Percentiles rank a stretch among this genome's conserved stretches.
These are phyloP conservation scores for Conopomorpha cramerella DNA, from an alignment of 1,140 invertebrate species.

Conservation along the genomic window DNA sequence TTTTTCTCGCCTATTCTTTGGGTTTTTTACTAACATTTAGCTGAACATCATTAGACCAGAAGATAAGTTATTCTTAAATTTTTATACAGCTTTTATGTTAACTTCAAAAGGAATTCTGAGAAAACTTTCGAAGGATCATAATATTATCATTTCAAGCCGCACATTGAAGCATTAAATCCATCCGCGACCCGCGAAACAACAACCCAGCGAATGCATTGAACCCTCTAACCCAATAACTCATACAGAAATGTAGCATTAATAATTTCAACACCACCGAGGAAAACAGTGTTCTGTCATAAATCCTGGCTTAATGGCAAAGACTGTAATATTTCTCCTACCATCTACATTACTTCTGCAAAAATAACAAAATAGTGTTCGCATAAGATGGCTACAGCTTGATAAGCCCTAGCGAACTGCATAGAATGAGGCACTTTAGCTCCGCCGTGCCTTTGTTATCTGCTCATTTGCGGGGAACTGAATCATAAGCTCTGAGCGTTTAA, in stretches of 20 bases:
- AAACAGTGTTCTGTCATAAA: slow-evolving; percentile 21
- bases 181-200: too few relatives aligned
- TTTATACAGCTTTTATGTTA: too few relatives aligned
- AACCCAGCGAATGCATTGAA: too few relatives aligned
- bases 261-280: slow-evolving; percentile 24
- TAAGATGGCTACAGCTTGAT: slow-evolving; percentile 27
- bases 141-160: too few relatives aligned
- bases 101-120: too few relatives aligned
- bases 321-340: slow-evolving; percentile 32
- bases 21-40: too few relatives aligned
- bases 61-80: too few relatives aligned
- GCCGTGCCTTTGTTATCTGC: slow-evolving; percentile 21
- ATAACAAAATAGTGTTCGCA: slow-evolving; percentile 35
- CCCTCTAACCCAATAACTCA: neutral
- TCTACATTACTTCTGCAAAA: slow-evolving; percentile 41
- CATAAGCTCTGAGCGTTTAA: too few relatives aligned
- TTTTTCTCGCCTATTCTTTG: too few relatives aligned
- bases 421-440: slow-evolving; percentile 21
- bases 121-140: too few relatives aligned
- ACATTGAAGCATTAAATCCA: too few relatives aligned
- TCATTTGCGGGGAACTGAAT: slow-evolving; percentile 18
- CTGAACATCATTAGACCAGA: too few relatives aligned
- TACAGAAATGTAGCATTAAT: slow-evolving; percentile 19
- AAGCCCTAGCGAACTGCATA: slow-evolving; percentile 26
- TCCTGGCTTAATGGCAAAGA: slow-evolving; percentile 25